These are phyloP conservation scores for Melanotaenia trifasciata DNA, from an alignment of 2,797 vertebrate genomes.

Conservation along the genomic window DNA sequence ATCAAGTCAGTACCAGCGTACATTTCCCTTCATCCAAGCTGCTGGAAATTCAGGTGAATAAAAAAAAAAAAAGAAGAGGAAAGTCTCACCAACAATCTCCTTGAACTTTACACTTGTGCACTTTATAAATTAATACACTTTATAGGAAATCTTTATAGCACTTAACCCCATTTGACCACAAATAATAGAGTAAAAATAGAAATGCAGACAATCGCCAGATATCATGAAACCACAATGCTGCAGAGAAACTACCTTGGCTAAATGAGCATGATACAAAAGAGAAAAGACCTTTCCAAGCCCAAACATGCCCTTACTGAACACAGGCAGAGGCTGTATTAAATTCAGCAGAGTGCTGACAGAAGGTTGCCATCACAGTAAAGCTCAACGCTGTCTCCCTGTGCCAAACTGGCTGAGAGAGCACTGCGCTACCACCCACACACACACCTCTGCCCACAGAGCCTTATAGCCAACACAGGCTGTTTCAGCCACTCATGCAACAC, in stretches of 20 bases:
- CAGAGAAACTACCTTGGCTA: constrained; percentile 10
- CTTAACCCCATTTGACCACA: neutral
- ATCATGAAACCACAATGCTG: constrained; percentile 3
- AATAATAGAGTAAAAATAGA: neutral
- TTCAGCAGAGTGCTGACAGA: constrained; percentile 66
- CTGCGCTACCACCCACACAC: constrained; percentile 71
- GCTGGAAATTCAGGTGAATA: constrained; percentile 12
- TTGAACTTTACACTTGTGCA: neutral
- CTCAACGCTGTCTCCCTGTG: constrained; percentile 61
- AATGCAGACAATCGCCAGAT: neutral
- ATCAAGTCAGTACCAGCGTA: constrained; percentile 19
- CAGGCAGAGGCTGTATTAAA: constrained; percentile 42
- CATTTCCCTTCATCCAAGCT: constrained; percentile 23
- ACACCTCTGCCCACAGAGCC: constrained; percentile 74
- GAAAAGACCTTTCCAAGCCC: neutral
- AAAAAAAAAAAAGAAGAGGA: neutral
- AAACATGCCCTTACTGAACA: constrained; percentile 10
- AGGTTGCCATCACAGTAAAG: constrained; percentile 75
- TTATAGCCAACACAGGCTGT: constrained; percentile 61
- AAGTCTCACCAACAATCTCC: constrained; percentile 1
- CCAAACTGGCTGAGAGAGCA: constrained; percentile 76
- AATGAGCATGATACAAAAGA: constrained; percentile 15
- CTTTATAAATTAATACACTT: neutral
- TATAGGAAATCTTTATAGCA: constrained; percentile 18
- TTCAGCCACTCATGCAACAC: constrained; percentile 60